Conservation (phyloP, 2,113 vertebrate species). For the Cinclus cinclus region DNA sequence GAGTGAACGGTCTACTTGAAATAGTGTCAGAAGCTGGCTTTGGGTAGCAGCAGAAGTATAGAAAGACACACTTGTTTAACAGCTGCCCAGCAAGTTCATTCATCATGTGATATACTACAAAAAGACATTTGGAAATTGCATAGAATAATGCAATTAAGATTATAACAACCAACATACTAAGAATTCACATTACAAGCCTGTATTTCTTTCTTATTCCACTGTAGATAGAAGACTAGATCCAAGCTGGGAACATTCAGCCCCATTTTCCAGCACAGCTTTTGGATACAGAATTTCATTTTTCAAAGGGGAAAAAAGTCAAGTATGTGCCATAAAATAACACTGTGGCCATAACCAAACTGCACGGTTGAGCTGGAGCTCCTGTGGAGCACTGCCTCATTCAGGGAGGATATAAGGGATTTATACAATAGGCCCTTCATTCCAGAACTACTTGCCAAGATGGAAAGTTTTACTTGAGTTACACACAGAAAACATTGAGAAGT, state of each 20-base stretch:
- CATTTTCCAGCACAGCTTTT: neutral
- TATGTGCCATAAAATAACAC: neutral
- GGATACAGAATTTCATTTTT: neutral
- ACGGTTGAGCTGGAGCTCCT: neutral
- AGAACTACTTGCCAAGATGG: neutral
- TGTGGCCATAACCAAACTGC: neutral
- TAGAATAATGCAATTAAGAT: neutral
- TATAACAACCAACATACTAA: neutral
- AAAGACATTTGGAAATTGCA: neutral
- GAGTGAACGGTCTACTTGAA: neutral
- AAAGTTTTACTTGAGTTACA: neutral
- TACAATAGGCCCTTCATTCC: neutral
- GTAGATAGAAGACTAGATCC: neutral
- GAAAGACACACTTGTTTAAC: neutral
- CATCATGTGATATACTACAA: neutral
- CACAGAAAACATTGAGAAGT: neutral
- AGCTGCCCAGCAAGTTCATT: neutral
- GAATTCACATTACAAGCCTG: neutral
- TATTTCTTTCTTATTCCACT: neutral
- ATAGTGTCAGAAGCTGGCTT: neutral
- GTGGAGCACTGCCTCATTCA: neutral
- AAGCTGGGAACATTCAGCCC: neutral
- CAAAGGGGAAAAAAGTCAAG: neutral
- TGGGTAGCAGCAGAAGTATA: neutral
- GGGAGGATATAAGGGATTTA: fast-evolving